Base-by-base conservation (phyloP, 2,113 vertebrate species). In the Lamprotornis superbus region DNA sequence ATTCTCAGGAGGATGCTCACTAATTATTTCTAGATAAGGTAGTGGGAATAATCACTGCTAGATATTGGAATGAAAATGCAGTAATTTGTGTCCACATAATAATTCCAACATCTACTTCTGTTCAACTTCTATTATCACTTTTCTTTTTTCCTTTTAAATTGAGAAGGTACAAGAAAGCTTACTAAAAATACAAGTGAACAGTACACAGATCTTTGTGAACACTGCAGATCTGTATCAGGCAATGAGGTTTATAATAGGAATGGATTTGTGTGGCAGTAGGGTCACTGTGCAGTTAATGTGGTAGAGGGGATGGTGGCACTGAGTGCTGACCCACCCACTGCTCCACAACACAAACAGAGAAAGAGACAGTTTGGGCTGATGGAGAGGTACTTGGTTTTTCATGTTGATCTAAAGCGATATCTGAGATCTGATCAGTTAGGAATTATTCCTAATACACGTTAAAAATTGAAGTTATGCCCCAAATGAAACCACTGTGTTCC, bases 21-120 rank as follows among this genome's bases (percentile, higher is more conserved):
- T 95, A 94, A 96, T 93, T 96, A 90, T 90, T 94, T 75, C 73
- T 75, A 89, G 82, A 93, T 94, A 92, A 96, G 71, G 56, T 71
- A 31, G 60, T 77, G 18, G 44, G 50, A 90, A 27, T 94, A 93
- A 93, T 95, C 87, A 94, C 86, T 47, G 40, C 31, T 84, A 67
- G 88, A 67, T 95, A 75, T 35, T 92, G 64, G 71, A 93, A 89
- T 81, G 52, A 67, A 46, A 31, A 24, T 37, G 78, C 83, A 59
- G 6, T 52, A 83, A 90, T 90, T 93, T 87, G 15, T 75, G 82
- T 67, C 68, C 33, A 44, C 63, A 13, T 87, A 91, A 89, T 78
- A 89, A 85, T 70, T 42, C 17, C 74, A 90, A 57, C 67, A 44
- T 20, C n/a, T 85, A 65, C 55, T 31, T 91, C 84, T 79, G 18